Percentiles rank a stretch among this genome's conserved stretches.
These are phyloP conservation scores for Characodon lateralis DNA, from an alignment of 2,797 vertebrate genomes.

Conservation along the genomic window DNA sequence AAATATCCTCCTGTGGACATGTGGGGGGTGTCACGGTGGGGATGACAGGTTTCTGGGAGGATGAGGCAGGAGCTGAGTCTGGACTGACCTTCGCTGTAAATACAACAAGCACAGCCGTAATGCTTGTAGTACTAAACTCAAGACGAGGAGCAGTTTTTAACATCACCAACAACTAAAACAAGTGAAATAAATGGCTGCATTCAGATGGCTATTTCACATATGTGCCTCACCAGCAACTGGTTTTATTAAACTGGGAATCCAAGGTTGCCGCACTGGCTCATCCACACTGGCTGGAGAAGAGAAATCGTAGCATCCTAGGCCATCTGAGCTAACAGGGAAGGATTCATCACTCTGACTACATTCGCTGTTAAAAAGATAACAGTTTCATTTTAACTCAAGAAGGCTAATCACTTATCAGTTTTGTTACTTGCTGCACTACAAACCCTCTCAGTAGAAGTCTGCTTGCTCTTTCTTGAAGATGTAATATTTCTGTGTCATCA, in stretches of 20 bases:
- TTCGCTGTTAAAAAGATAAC: conserved; percentile 63
- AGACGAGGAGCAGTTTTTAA: background rate
- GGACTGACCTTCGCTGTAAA: conserved; percentile 37
- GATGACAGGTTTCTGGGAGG: conserved; percentile 30
- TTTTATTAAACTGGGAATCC: conserved; percentile 50
- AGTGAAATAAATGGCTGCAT: background rate
- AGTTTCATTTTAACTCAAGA: conserved; percentile 2
- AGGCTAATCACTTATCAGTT: background rate
- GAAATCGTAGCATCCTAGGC: conserved; percentile 72
- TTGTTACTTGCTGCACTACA: background rate
- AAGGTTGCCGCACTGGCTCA: conserved; percentile 59
- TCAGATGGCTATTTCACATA: background rate
- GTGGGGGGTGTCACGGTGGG: conserved; percentile 25
- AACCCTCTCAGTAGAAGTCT: conserved; percentile 84
- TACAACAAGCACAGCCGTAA: conserved; percentile 12
- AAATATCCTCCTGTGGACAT: conserved; percentile 86
- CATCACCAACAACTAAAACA: background rate
- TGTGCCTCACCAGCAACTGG: conserved; percentile 58
- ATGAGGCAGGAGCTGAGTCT: conserved; percentile 3
- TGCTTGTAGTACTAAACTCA: conserved; percentile 8
- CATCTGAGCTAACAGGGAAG: conserved; percentile 79
- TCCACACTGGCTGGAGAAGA: conserved; percentile 71
- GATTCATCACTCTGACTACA: conserved; percentile 61
- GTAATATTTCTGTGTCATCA: conserved; percentile 80
- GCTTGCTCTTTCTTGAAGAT: conserved; percentile 83